Conservation (phyloP, 1,140 invertebrate species). For the Heliconius himera region DNA sequence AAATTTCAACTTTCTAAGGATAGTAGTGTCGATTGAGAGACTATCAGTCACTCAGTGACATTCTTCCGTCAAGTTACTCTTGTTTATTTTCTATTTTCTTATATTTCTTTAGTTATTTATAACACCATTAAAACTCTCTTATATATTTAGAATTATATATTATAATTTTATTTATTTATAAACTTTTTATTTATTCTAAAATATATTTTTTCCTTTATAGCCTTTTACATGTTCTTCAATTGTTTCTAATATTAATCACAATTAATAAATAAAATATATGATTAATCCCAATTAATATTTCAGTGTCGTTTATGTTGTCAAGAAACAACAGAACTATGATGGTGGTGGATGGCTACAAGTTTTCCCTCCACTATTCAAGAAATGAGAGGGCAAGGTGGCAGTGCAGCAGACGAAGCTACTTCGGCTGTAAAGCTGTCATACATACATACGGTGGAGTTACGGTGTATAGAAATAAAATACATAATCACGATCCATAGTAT, state of each 20-base stretch:
- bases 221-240: too few relatives aligned
- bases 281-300: constrained; percentile 36
- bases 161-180: too few relatives aligned
- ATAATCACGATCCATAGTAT: constrained; percentile 55
- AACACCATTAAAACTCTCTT: too few relatives aligned
- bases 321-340: constrained; percentile 58
- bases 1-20: too few relatives aligned
- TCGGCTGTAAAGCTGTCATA: constrained; percentile 66
- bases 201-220: too few relatives aligned
- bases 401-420: constrained; percentile 62
- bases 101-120: too few relatives aligned
- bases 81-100: too few relatives aligned
- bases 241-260: neutral
- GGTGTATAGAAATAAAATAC: constrained; percentile 44
- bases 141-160: too few relatives aligned
- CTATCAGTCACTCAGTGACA: too few relatives aligned
- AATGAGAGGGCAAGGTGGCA: constrained; percentile 62
- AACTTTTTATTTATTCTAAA: too few relatives aligned
- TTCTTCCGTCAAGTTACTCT: too few relatives aligned
- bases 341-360: constrained; percentile 59
- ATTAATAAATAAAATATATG: neutral
- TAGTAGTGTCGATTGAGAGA: too few relatives aligned
- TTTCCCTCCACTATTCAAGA: constrained; percentile 58
- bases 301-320: constrained; percentile 56
- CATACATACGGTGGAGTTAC: constrained; percentile 49